Percentiles rank a stretch among this genome's conserved stretches.
Evolutionary conservation across 2,797 vertebrate genomes (phyloP).

Genomic region (Cheirogaleus major): DNA sequence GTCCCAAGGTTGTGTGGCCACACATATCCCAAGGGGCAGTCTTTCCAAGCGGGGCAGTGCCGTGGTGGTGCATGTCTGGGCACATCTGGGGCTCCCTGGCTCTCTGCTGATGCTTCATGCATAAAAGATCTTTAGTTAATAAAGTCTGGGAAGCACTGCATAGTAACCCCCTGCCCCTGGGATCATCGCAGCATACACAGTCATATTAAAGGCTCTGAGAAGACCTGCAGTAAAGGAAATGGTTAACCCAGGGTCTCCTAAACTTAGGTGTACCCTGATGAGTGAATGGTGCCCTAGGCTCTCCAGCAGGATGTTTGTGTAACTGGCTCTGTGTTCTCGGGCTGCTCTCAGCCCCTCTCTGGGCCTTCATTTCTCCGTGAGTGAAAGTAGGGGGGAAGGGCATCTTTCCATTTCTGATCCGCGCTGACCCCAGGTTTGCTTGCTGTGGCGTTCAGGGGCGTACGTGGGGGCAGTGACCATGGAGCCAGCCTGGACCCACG

Average conservation of each 20-base stretch:
- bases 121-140: background rate
- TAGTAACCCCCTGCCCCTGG: no score
- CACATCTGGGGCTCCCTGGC: background rate
- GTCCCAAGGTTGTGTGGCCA: background rate
- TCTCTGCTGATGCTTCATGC: background rate
- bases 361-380: background rate
- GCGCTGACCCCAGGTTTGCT: background rate
- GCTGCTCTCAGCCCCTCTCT: background rate
- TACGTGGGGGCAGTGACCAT: rapidly evolving
- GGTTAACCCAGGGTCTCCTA: background rate
- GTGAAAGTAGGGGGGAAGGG: background rate
- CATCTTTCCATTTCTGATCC: background rate
- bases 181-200: background rate
- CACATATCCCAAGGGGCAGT: background rate
- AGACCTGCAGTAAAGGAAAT: background rate
- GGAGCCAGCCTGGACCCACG: background rate
- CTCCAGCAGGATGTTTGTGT: background rate
- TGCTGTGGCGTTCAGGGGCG: background rate
- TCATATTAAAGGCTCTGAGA: background rate
- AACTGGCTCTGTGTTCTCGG: background rate
- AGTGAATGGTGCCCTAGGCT: background rate
- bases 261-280: background rate
- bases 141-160: background rate
- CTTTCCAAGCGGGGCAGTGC: background rate
- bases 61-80: rapidly evolving